Percentiles rank a stretch among this genome's conserved stretches.
These are phyloP conservation scores for Drosophila bifasciata DNA, from an alignment of 1,140 invertebrate genomes.

Conservation along the genomic window DNA sequence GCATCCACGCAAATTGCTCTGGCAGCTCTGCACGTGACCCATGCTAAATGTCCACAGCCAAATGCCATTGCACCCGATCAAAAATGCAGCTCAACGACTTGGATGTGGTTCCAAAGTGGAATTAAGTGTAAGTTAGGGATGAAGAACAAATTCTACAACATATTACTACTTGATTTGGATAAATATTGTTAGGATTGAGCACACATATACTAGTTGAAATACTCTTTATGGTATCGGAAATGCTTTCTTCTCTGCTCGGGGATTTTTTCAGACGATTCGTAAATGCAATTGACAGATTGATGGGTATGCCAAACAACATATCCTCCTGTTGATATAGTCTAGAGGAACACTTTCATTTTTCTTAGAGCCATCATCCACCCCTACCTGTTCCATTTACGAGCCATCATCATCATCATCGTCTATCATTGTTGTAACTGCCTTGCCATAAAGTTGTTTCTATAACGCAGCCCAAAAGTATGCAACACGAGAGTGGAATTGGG, in stretches of 20 bases:
- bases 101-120: neutral
- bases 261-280: neutral
- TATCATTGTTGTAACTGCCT: neutral
- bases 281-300: conserved; percentile 38
- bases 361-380: conserved; percentile 9
- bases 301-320: conserved; percentile 36
- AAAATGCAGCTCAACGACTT: conserved; percentile 14
- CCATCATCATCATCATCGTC: conserved; percentile 9
- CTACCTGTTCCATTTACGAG: conserved; percentile 2
- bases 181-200: too few species aligned
- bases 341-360: conserved; percentile 42
- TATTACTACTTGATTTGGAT: too few species aligned
- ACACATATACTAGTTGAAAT: too few species aligned
- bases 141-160: too few species aligned
- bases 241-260: too few species aligned
- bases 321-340: neutral
- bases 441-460: conserved; percentile 11
- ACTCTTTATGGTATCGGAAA: too few species aligned
- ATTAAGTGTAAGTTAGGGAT: too few species aligned
- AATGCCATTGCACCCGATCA: conserved; percentile 45
- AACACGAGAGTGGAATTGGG: conserved; percentile 27
- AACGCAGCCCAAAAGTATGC: conserved; percentile 65
- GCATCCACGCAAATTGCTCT: conserved; percentile 44
- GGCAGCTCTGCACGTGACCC: conserved; percentile 60
- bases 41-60: conserved; percentile 58